Base-by-base conservation (phyloP, 2,888 invertebrate species). In the Nymphalis polychloros region DNA sequence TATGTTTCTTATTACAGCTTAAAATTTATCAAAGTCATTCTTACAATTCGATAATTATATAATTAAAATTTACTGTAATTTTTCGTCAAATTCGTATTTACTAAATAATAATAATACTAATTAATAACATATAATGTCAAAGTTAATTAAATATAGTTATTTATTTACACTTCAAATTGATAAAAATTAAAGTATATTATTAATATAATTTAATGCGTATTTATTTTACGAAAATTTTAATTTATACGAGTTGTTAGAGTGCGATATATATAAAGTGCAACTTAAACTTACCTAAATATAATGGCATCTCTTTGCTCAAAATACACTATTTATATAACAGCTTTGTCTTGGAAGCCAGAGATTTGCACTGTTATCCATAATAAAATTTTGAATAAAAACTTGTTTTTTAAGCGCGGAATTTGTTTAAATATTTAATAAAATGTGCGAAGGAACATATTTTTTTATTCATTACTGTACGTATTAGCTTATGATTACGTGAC, bases 241-340 rank as follows among this genome's bases (percentile, higher is more conserved):
- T 46, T 20, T n/a, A 8, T 23, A 6, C 5, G 17, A 20, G 27
- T 27, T 8, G 8, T n/a, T 10, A n/a, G n/a, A 23, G 48, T 55
- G 7, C 17, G 1, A 5, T 8, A 10, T 57, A 57, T 19, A 27
- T 60, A 48, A 46, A 50, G 49, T 31, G 41, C 16, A 53, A 64
- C 23, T 27, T 53, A 49, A 59, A 66, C 72, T 72, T 59, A 72
- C 72, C 70, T 70, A 61, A 59, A 31, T 62, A 16, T 19, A 46
- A 67, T 68, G 55, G 55, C 62, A 65, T 60, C 63, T 68, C 55
- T 61, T 52, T 47, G 50, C 61, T 67, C 68, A 48, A 59, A 63
- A 67, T 63, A 53, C 55, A 41, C 59, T 52, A 57, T 68, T 70
- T 68, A 72, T 62, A 48, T 68, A 47, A 35, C 31, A 27, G 46